Conservation (phyloP, 2,888 invertebrate genomes). For the Argynnis bischoffii region DNA sequence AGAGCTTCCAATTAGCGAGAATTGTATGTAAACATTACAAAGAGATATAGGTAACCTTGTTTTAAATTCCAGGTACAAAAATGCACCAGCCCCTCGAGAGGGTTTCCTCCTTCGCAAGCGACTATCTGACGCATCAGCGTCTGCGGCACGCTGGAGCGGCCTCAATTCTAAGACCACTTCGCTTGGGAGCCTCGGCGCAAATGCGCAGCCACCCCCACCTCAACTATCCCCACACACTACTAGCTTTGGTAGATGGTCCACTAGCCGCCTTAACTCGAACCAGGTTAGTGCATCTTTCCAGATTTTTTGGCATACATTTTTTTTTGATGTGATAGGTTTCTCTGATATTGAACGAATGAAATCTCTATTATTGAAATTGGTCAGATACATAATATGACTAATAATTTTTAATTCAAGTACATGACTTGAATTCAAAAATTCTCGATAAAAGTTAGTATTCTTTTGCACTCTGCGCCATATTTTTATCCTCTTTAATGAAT, state of each 20-base stretch:
- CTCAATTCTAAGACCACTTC: slow-evolving; percentile 94
- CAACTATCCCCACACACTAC: slow-evolving; percentile 77
- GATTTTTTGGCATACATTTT: neutral
- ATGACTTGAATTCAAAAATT: too few relatives aligned
- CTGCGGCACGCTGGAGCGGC: slow-evolving; percentile 83
- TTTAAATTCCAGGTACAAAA: slow-evolving; percentile 74
- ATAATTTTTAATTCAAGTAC: too few relatives aligned
- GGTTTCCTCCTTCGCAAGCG: slow-evolving; percentile 92
- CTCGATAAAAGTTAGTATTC: too few relatives aligned
- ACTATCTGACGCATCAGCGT: slow-evolving; percentile 85
- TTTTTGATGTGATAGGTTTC: too few relatives aligned
- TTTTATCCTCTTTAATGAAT: too few relatives aligned
- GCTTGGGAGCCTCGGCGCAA: slow-evolving; percentile 86
- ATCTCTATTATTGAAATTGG: too few relatives aligned
- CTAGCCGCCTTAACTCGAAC: slow-evolving; percentile 88
- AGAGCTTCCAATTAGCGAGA: too few relatives aligned
- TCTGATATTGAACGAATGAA: too few relatives aligned
- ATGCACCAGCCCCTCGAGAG: slow-evolving; percentile 88
- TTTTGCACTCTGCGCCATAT: too few relatives aligned
- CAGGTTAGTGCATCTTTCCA: slow-evolving; percentile 59
- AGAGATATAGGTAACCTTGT: neutral
- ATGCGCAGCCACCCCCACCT: slow-evolving; percentile 83
- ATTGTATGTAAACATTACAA: too few relatives aligned
- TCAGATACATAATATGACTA: too few relatives aligned
- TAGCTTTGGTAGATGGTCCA: slow-evolving; percentile 87